Evolutionary conservation across 92 coral and sea anemone species (phyloP).

Genomic region (Plumapathes pennacea): DNA sequence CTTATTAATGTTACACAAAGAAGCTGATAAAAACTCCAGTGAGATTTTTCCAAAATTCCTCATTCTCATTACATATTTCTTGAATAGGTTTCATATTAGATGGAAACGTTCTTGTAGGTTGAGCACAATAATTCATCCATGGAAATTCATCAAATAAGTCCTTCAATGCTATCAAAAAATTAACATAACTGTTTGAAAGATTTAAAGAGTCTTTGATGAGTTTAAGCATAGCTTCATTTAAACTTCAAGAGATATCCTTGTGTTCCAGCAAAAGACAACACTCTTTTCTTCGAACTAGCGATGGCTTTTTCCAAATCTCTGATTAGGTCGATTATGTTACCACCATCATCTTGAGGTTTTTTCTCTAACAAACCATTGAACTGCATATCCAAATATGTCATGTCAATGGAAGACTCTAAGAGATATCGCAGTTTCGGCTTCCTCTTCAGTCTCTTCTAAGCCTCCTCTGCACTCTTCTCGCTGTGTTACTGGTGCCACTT

Average conservation of each 20-base stretch:
- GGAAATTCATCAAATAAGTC: conserved; percentile 12
- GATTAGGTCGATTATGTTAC: not conserved
- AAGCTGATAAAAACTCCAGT: not conserved
- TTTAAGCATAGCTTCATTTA: not conserved
- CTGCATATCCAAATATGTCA: conserved; percentile 1
- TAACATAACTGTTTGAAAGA: conserved; percentile 15
- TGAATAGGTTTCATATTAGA: conserved; percentile 21
- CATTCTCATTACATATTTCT: conserved; percentile 2
- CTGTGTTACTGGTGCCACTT: no score
- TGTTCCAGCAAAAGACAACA: conserved; percentile 1
- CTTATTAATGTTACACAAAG: no score
- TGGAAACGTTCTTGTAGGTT: not conserved
- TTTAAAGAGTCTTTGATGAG: conserved; percentile 5
- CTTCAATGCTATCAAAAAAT: conserved; percentile 4
- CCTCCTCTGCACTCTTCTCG: not conserved
- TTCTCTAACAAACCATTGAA: conserved; percentile 2
- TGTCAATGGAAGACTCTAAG: conserved; percentile 11
- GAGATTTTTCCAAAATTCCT: conserved; percentile 1
- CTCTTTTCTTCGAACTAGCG: not conserved
- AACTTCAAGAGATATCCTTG: conserved; percentile 1
- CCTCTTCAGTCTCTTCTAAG: not conserved
- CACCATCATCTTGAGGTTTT: not conserved
- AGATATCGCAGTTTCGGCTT: conserved; percentile 1
- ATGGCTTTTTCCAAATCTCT: not conserved
- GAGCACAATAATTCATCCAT: conserved; percentile 2